These are phyloP conservation scores for Meandrina meandrites DNA, from an alignment of 92 coral and sea anemone genomes.

Conservation along the genomic window DNA sequence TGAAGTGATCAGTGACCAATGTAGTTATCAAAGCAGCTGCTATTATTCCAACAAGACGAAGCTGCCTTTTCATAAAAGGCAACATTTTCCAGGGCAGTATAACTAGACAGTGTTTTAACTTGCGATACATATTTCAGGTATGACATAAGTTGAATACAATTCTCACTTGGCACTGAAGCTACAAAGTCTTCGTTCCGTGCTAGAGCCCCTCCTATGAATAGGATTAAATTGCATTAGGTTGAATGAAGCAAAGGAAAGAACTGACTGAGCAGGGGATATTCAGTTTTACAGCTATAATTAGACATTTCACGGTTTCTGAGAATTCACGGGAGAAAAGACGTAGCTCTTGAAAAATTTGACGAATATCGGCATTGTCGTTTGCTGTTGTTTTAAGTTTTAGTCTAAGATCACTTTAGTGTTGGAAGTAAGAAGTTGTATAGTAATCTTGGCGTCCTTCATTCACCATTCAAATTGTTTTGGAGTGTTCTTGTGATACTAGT, in stretches of 20 bases:
- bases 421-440: too few relatives aligned
- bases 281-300: too few relatives aligned
- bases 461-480: too few relatives aligned
- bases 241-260: not conserved
- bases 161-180: not conserved
- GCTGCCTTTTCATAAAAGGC: not conserved
- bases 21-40: not conserved
- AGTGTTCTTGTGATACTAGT: too few relatives aligned
- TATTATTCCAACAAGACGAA: not conserved
- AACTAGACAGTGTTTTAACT: not conserved
- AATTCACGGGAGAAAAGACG: too few relatives aligned
- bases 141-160: not conserved
- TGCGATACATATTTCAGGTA: not conserved
- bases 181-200: not conserved
- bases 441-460: too few relatives aligned
- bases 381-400: too few relatives aligned
- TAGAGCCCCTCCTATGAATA: not conserved
- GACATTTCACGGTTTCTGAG: too few relatives aligned
- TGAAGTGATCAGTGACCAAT: not conserved
- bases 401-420: too few relatives aligned
- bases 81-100: not conserved
- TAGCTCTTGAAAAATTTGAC: too few relatives aligned
- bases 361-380: too few relatives aligned
- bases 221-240: not conserved
- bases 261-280: too few relatives aligned